Evolutionary conservation across 1,140 invertebrate species (phyloP), one percentile per base, ranked within the genome.

Genomic region (Latrodectus geometricus): DNA sequence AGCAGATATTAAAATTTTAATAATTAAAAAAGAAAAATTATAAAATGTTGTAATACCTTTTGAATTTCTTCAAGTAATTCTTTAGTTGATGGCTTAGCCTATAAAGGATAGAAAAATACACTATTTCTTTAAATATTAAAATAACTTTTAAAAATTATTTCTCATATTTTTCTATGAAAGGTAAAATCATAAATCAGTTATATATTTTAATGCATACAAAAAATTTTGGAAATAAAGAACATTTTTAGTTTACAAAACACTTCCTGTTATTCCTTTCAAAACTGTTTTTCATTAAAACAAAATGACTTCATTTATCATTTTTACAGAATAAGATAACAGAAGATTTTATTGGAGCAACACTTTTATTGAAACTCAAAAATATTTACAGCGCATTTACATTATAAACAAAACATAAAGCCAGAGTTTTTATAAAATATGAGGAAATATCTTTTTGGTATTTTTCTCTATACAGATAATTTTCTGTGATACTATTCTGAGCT

Each of bases 11-110:
- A 35, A 3, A 35, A 35, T 1, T 35, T 35, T 35, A 3, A 35
- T 35, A 35, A 35, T 35, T 5, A 35, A 35, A 35, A 35, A 35
- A 3, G 35, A 35, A 35, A 35, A 35, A 35, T 35, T 35, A n/a
- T n/a, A n/a, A n/a, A n/a, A n/a, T n/a, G n/a, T n/a, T 35, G 1
- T 35, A 35, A 35, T 80, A 87, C 85, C 69, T 87, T 87, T 90
- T 97, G 95, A 87, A 97, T 92, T 70, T 93, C 92, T 89, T 96
- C 96, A 66, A 97, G 87, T 23, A 89, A 91, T 87, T 96, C 91
- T 89, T 95, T 94, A 78, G 93, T 93, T 23, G 95, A 95, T 20
- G 94, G 94, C 92, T 96, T 95, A 92, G 94, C 95, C 96, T 97
- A 92, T 49, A 94, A 94, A 88, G 89, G 90, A 90, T 91, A 90